Base-by-base conservation (phyloP, 2,797 vertebrate genomes). In the Mico argentatus region DNA sequence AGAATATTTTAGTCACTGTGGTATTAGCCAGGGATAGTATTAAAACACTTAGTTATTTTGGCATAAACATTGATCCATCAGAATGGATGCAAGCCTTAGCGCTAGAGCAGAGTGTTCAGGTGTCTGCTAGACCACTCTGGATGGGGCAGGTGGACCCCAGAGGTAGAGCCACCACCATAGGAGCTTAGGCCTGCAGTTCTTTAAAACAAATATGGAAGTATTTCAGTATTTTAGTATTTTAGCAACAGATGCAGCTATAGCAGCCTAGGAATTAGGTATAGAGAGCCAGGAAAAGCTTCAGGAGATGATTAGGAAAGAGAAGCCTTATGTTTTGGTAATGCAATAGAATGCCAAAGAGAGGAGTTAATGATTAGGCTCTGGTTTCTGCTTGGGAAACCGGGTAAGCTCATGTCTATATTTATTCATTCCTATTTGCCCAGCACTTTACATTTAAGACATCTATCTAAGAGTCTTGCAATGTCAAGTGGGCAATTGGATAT, bases 371-470 rank as follows among this genome's bases (percentile, higher is more conserved):
- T 82, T 73, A 79, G 52, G 30, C 22, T 87, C 57, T 96, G 76
- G 84, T 93, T 94, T 92, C 96, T 86, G 44, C 55, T 88, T 81
- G 73, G 57, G 48, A 76, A 88, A 84, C 70, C 33, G 59, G 80
- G 46, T 84, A 96, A 93, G 75, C 27, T 87, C 73, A 91, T 30
- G 36, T 92, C 79, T 88, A 24, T 95, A 80, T 86, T 93, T 87
- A 91, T 61, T 91, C 93, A 77, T 48, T 91, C 48, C 6, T 94
- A 61, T 84, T 81, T 84, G 86, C 57, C 95, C 30, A 93, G 46
- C 36, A 80, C 81, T 96, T 95, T 44, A 52, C 19, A 10, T 57
- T 72, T 73, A 52, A 92, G 72, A 50, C 50, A 80, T 67, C 50
- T 70, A 36, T 67, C 36, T 39, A 7, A 93, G 88, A 92, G 41